Evolutionary conservation across 2,113 vertebrate species (phyloP).

Genomic region (Phaethon lepturus): DNA sequence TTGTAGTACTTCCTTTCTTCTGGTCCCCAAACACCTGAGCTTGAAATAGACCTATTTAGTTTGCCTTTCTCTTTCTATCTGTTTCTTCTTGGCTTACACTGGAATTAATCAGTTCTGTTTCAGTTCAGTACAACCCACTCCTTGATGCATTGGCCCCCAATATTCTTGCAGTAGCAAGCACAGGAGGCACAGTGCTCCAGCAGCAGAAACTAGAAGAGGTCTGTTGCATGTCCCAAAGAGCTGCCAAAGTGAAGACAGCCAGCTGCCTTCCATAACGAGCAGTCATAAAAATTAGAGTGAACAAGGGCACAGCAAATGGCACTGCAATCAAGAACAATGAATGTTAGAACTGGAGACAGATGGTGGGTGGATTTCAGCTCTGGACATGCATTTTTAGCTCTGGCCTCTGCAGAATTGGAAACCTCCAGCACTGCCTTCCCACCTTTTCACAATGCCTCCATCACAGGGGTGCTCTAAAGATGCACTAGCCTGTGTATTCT

Average conservation of each 20-base stretch:
- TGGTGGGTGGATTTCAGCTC: conserved; percentile 15
- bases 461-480: neutral
- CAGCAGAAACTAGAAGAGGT: neutral
- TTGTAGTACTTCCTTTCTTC: neutral
- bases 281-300: conserved; percentile 10
- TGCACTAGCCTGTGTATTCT: neutral
- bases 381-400: neutral
- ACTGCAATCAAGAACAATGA: conserved; percentile 38
- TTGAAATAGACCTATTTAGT: neutral
- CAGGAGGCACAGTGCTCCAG: neutral
- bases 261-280: conserved; percentile 11
- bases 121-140: neutral
- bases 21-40: neutral
- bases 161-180: neutral
- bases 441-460: neutral
- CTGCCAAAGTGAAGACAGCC: conserved; percentile 41
- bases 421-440: neutral
- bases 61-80: neutral
- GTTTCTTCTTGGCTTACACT: neutral
- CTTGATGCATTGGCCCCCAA: neutral
- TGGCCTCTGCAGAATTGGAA: neutral
- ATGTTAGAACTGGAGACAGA: conserved; percentile 3
- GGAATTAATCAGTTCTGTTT: neutral
- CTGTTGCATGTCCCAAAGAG: neutral
- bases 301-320: conserved; percentile 19